Percentiles rank a stretch among this genome's conserved stretches.
These are phyloP conservation scores for Morone saxatilis DNA, from an alignment of 2,113 vertebrate genomes.

Conservation along the genomic window DNA sequence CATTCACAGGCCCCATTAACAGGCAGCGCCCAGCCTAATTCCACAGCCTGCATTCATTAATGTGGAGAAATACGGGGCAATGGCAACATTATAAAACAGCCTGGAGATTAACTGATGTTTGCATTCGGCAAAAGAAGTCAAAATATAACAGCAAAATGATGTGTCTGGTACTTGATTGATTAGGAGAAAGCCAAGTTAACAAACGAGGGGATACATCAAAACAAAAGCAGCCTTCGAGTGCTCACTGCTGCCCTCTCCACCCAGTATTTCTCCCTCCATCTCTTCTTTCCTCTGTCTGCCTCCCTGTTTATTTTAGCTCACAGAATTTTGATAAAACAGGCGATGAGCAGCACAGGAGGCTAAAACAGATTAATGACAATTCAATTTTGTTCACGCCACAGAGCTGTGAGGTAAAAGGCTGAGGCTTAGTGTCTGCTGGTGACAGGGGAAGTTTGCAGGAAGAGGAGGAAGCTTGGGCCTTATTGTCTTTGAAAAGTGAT, in stretches of 20 bases:
- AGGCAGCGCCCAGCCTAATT: slow-evolving; percentile 75
- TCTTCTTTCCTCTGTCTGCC: background rate
- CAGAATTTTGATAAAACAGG: slow-evolving; percentile 70
- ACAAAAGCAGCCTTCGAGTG: slow-evolving; percentile 32
- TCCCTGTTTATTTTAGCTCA: slow-evolving; percentile 72
- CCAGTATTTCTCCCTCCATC: slow-evolving; percentile 16
- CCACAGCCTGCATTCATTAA: slow-evolving; percentile 80
- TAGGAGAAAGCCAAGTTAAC: slow-evolving; percentile 57
- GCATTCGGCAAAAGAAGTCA: background rate
- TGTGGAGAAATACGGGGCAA: slow-evolving; percentile 70
- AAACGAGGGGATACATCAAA: slow-evolving; percentile 67
- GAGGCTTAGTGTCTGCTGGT: slow-evolving; percentile 81
- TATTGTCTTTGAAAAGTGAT: slow-evolving; percentile 92
- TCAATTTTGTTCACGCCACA: slow-evolving; percentile 67
- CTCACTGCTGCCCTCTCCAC: background rate
- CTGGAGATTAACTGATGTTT: slow-evolving; percentile 44
- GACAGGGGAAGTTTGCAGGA: slow-evolving; percentile 64
- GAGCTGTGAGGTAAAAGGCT: slow-evolving; percentile 86
- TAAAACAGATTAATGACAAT: slow-evolving; percentile 79
- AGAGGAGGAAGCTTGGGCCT: slow-evolving; percentile 86
- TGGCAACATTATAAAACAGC: slow-evolving; percentile 52
- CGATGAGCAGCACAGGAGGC: slow-evolving; percentile 25
- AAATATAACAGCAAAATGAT: slow-evolving; percentile 41
- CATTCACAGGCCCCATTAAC: slow-evolving; percentile 72
- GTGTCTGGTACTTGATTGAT: slow-evolving; percentile 53